Evolutionary conservation across 1,140 invertebrate genomes (phyloP).

Genomic region (Drosophila pandora): DNA sequence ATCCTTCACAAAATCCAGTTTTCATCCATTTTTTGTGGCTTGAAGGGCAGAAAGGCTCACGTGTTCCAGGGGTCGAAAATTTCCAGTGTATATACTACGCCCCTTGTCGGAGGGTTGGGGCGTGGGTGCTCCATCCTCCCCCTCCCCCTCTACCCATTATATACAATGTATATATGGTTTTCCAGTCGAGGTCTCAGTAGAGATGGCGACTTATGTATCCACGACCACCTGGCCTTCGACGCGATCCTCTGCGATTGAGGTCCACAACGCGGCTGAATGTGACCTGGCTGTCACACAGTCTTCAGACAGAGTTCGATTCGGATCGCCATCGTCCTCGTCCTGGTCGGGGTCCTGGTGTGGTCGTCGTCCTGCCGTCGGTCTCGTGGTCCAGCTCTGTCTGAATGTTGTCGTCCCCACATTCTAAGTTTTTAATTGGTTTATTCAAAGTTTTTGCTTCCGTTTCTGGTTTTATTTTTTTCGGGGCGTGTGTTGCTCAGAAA

Average conservation of each 20-base stretch:
- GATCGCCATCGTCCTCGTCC: conserved; percentile 59
- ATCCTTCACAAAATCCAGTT: neutral
- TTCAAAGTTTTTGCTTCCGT: conserved; percentile 15
- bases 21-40: neutral
- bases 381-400: conserved; percentile 73
- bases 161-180: conserved; percentile 11
- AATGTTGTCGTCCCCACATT: conserved; percentile 62
- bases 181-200: conserved; percentile 27
- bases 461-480: conserved; percentile 25
- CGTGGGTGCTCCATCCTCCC: neutral
- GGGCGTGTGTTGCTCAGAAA: conserved; percentile 70
- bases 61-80: conserved; percentile 59
- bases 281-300: conserved; percentile 69
- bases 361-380: conserved; percentile 55
- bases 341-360: conserved; percentile 15
- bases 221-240: conserved; percentile 47
- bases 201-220: conserved; percentile 65
- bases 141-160: neutral
- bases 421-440: conserved; percentile 50
- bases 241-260: conserved; percentile 57
- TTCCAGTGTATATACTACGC: conserved; percentile 69
- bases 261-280: conserved; percentile 33
- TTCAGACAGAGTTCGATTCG: conserved; percentile 82
- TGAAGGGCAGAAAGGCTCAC: conserved; percentile 24
- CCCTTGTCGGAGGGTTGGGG: conserved; percentile 6